Conservation (phyloP, 2,888 invertebrate species). For the Rhagonycha fulva region DNA sequence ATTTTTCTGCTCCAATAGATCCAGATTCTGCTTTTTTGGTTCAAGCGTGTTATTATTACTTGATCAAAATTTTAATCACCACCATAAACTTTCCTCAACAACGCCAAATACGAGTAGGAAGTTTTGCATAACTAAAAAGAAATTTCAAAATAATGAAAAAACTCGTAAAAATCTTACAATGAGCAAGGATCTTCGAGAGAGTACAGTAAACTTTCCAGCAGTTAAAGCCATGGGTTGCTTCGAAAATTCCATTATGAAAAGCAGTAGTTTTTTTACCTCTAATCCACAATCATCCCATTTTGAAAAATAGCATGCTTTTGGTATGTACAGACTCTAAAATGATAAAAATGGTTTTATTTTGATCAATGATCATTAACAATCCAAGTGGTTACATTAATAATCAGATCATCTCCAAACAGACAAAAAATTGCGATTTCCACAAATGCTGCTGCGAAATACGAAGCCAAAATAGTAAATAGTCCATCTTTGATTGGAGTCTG, state of each 20-base stretch:
- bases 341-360: neutral
- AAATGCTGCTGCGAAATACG: slow-evolving; percentile 2
- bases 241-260: neutral
- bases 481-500: neutral
- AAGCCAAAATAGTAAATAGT: neutral
- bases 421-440: slow-evolving; percentile 2
- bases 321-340: neutral
- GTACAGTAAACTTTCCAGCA: neutral
- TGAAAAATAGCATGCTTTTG: neutral
- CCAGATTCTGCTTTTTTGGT: too few relatives aligned
- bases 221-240: neutral
- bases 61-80: neutral
- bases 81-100: neutral
- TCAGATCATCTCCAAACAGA: neutral
- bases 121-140: neutral
- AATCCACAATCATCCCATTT: neutral
- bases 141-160: neutral
- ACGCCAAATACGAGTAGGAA: neutral
- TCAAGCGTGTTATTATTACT: too few relatives aligned
- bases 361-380: neutral
- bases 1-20: too few relatives aligned
- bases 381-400: neutral
- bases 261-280: neutral
- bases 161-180: neutral
- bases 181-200: neutral